Conservation (phyloP, 2,888 invertebrate genomes). For the Charanyca ferruginea region DNA sequence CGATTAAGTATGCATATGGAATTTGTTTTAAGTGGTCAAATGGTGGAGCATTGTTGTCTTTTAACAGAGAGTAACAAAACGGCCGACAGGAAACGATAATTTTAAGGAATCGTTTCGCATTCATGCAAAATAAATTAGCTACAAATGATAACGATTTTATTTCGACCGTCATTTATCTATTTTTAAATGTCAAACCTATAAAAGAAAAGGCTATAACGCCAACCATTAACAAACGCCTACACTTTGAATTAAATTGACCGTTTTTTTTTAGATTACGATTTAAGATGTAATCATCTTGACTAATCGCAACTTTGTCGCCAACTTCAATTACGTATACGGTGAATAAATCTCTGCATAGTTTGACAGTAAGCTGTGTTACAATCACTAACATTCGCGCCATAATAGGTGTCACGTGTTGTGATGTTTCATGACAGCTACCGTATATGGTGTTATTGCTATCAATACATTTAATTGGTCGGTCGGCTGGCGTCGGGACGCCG, state of each 20-base stretch:
- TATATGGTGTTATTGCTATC: slow-evolving; percentile 78
- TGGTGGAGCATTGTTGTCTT: slow-evolving; percentile 15
- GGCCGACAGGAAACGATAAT: slow-evolving; percentile 19
- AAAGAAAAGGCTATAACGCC: slow-evolving; percentile 43
- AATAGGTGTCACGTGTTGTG: slow-evolving; percentile 70
- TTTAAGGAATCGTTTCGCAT: slow-evolving; percentile 19
- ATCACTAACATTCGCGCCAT: slow-evolving; percentile 66
- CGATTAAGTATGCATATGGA: slow-evolving; percentile 57
- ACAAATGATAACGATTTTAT: slow-evolving; percentile 21
- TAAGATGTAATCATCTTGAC: slow-evolving; percentile 27
- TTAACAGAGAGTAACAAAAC: slow-evolving; percentile 15
- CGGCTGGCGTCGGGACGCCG: slow-evolving; percentile 63
- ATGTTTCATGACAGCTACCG: slow-evolving; percentile 71
- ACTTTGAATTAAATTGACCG: slow-evolving; percentile 45
- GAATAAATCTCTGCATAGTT: slow-evolving; percentile 57
- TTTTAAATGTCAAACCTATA: slow-evolving; percentile 50
- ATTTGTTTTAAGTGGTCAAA: slow-evolving; percentile 35
- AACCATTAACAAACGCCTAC: slow-evolving; percentile 46
- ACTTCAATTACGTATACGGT: slow-evolving; percentile 31
- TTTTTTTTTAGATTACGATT: slow-evolving; percentile 38
- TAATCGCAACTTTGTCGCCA: slow-evolving; percentile 32
- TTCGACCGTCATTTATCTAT: slow-evolving; percentile 28
- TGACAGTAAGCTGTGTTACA: slow-evolving; percentile 47
- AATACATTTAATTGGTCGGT: slow-evolving; percentile 79
- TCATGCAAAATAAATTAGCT: slow-evolving; percentile 1